Conservation (phyloP, 2,797 vertebrate species). For the Sebastes variabilis region DNA sequence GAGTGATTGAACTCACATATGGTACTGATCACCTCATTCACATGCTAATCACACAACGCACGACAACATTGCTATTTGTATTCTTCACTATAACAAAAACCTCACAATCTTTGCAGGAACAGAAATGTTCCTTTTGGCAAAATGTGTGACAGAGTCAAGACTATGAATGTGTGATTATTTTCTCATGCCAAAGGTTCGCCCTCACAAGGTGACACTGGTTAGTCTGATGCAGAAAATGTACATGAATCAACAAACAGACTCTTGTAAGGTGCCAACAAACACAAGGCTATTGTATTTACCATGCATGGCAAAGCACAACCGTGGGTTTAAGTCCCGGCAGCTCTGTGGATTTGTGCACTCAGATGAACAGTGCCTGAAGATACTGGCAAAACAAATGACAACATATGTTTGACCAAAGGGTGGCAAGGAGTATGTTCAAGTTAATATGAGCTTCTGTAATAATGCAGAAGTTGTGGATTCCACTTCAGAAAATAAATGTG, state of each 20-base stretch:
- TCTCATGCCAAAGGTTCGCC: background rate
- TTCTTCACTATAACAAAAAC: background rate
- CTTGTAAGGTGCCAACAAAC: background rate
- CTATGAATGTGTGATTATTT: background rate
- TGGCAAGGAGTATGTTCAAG: background rate
- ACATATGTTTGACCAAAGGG: slow-evolving; percentile 56
- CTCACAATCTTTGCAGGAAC: background rate
- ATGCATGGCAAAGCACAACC: background rate
- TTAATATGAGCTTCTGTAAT: slow-evolving; percentile 9
- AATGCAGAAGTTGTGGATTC: slow-evolving; percentile 2
- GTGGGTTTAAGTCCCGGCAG: slow-evolving; percentile 1
- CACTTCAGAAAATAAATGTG: background rate
- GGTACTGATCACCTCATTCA: background rate
- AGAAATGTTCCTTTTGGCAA: background rate
- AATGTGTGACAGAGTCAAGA: background rate
- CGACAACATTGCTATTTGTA: background rate
- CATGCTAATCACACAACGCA: background rate
- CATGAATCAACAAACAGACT: background rate
- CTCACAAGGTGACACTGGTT: background rate
- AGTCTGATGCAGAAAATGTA: background rate
- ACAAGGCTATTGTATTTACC: background rate
- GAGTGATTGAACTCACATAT: background rate
- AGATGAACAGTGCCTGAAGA: slow-evolving; percentile 31
- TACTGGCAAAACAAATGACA: slow-evolving; percentile 24
- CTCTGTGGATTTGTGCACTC: slow-evolving; percentile 30